These are phyloP conservation scores for Echinops telfairi DNA, from an alignment of 2,113 vertebrate species.

Conservation along the genomic window DNA sequence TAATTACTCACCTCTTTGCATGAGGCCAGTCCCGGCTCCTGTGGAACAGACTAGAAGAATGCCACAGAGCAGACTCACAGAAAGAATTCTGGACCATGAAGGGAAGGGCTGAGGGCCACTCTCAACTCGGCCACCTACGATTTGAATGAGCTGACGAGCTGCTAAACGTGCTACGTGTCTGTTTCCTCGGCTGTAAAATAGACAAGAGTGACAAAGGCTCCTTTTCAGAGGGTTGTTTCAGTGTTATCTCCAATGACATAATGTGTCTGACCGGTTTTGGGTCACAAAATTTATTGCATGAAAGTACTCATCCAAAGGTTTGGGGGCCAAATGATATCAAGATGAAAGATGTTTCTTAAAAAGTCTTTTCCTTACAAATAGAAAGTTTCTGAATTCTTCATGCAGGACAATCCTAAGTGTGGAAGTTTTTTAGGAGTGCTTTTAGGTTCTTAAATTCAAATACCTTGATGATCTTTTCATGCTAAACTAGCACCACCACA, in stretches of 20 bases:
- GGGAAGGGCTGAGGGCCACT: background rate
- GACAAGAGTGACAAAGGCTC: background rate
- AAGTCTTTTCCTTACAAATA: background rate
- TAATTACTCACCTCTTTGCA: background rate
- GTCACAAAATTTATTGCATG: background rate
- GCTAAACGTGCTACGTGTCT: background rate
- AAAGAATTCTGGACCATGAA: background rate
- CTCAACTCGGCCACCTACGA: background rate
- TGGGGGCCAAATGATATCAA: background rate
- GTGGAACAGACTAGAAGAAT: background rate
- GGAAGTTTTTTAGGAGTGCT: constrained; percentile 56
- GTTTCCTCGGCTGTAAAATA: background rate
- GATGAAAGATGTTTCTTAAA: background rate
- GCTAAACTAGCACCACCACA: constrained; percentile 75
- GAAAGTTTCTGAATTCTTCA: constrained; percentile 45
- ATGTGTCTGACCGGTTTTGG: background rate
- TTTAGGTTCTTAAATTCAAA: constrained; percentile 47
- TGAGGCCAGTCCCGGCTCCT: background rate
- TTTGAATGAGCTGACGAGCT: background rate
- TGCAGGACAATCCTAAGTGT: background rate
- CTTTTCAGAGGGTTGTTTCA: background rate
- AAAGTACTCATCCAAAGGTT: background rate
- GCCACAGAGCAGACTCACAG: background rate
- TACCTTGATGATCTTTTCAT: constrained; percentile 71
- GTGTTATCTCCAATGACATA: background rate